Base-by-base conservation (phyloP, 1,140 invertebrate genomes). In the Dendrolimus punctatus region DNA sequence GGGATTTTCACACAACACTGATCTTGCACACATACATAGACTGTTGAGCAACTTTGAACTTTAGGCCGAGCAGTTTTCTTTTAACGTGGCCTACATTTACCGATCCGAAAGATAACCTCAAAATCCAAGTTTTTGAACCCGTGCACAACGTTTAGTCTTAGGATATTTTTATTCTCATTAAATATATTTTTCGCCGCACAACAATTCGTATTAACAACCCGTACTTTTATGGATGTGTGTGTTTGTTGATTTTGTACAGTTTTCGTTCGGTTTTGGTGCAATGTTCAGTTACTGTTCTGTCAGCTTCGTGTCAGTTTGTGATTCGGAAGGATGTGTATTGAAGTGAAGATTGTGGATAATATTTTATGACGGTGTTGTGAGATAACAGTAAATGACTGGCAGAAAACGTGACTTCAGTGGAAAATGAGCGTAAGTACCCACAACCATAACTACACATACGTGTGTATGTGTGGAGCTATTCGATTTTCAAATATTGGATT, bases 61-160 rank as follows among this genome's bases (percentile, higher is more conserved):
- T 66, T 83, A 83, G 62, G 36, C 63, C 54, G 55, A 60, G 48
- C 57, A 58, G 64, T 65, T 66, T 57, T 65, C 68, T 68, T 59
- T 64, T 63, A 72, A 69, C 68, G 70, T 75, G 78, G 66, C 80
- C 75, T 79, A 80, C 78, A 80, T 80, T 77, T 68, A 73, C 73
- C 66, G 70, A 76, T 77, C 71, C 64, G 64, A 54, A 65, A 75
- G 69, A 81, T 85, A 85, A 85, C 81, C 81, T 85, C 66, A 80
- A 85, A 85, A 76, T 71, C 68, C 54, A 58, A 69, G 63, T 62
- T 78, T 78, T 70, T 23, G 58, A 61, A 66, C 62, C 59, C 50
- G 56, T 53, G 66, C 36, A 53, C 57, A 73, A 68, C 38, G 46
- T 38, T 46, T 36, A 7, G 8, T n/a, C 46, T 46, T 23, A 23